Percentiles rank a stretch among this genome's conserved stretches.
phyloP scores from a whole-genome alignment of 2,113 vertebrate genomes.

The Thalassoma bifasciatum region DNA sequence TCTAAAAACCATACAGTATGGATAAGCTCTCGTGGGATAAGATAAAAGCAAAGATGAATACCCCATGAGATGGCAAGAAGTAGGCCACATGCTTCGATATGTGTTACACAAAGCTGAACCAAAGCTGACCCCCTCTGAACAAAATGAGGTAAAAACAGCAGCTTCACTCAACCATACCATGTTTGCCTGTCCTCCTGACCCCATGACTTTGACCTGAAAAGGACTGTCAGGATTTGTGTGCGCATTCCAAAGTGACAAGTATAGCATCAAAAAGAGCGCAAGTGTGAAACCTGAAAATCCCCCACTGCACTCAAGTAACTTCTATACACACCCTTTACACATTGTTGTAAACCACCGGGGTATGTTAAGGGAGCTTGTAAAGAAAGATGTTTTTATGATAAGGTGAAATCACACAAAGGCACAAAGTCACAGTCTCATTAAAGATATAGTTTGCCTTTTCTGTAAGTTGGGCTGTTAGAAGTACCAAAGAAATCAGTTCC shows the following conservation, averaged over 20 bases:
- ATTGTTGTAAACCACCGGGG: background rate
- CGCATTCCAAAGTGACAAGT: background rate
- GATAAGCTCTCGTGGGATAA: constrained; percentile 1
- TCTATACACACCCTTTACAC: background rate
- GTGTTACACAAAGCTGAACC: constrained; percentile 27
- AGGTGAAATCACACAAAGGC: too few relatives aligned
- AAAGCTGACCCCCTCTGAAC: constrained; percentile 27
- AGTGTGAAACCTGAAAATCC: background rate
- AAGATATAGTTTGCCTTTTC: background rate
- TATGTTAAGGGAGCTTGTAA: background rate
- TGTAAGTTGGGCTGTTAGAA: too few relatives aligned
- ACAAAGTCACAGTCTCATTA: background rate
- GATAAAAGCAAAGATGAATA: constrained; percentile 36
- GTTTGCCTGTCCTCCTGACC: constrained; percentile 33
- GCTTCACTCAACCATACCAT: constrained; percentile 13
- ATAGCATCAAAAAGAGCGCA: background rate
- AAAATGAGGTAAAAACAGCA: constrained; percentile 11
- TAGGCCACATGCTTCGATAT: constrained; percentile 5
- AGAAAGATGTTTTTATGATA: background rate
- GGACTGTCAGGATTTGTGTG: background rate
- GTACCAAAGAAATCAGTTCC: too few relatives aligned
- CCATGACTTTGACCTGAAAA: constrained; percentile 9
- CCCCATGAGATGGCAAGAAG: constrained; percentile 19
- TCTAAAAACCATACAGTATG: constrained; percentile 7
- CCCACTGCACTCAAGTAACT: background rate